Evolutionary conservation across 2,888 invertebrate genomes (phyloP), one percentile per base, ranked within the genome.

Genomic region (Lithophane semibrunnea): DNA sequence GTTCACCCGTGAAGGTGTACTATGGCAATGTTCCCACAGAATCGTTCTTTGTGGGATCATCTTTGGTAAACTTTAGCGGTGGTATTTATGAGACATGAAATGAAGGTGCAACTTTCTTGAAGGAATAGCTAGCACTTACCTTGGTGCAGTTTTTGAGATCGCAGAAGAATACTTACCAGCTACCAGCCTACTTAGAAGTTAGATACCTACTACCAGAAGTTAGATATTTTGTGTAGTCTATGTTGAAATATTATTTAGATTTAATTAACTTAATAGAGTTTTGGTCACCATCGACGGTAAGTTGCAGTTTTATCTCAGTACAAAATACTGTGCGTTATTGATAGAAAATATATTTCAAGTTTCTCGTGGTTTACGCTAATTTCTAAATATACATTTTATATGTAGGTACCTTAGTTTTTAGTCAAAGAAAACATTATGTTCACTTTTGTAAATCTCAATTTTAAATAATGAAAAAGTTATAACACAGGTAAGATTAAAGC

Each of bases 21-120:
- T 47, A 54, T 42, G 42, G 16, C 60, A 61, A 61, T 56, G 29
- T 70, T 77, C 78, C 65, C 69, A 70, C 56, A 70, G 64, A 65
- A 66, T 69, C 10, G 13, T 18, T 65, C 21, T 16, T 37, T 58
- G 37, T 21, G 4, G 21, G 21, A 56, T 42, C 1, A 61, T 54
- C n/a, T 42, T 67, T 29, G 13, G 12, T 54, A 52, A 64, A 56
- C 44, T 42, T 60, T 37, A 18, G 58, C 29, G 58, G 58, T 68
- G 9, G 5, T 29, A 44, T 75, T 75, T 69, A 56, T 69, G 60
- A 54, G 24, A 24, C 47, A 16, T 24, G 24, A 29, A 24, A 54
- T n/a, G 18, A 42, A 56, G n/a, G 7, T 21, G 16, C 9, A 60
- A 54, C 0, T 54, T 66, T 42, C 29, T 52, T 67, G 13, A 52